Evolutionary conservation across 2,797 vertebrate genomes (phyloP).

Genomic region (Siniperca undulata): DNA sequence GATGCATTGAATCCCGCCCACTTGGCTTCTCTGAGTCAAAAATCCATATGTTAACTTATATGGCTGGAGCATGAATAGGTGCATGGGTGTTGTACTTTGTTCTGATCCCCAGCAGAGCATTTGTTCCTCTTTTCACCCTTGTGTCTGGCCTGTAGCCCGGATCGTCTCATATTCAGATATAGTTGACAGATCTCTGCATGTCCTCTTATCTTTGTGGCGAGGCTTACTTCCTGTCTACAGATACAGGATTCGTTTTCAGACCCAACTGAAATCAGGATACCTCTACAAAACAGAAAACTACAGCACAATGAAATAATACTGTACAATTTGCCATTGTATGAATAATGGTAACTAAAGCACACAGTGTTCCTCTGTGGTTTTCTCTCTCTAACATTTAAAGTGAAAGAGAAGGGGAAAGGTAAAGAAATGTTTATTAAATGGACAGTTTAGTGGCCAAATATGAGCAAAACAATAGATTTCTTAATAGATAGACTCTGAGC

Average conservation of each 20-base stretch:
- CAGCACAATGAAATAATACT: conserved; percentile 44
- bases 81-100: conserved; percentile 50
- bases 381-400: conserved; percentile 55
- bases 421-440: conserved; percentile 14
- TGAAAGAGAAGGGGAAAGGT: conserved; percentile 9
- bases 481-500: not conserved
- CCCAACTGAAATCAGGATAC: conserved; percentile 61
- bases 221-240: conserved; percentile 67
- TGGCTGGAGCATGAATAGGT: conserved; percentile 31
- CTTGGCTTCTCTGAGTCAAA: conserved; percentile 15
- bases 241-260: conserved; percentile 67
- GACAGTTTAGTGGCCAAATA: conserved; percentile 4
- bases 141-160: conserved; percentile 73
- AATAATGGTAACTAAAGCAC: conserved; percentile 57
- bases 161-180: conserved; percentile 76
- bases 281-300: conserved; percentile 59
- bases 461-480: conserved; percentile 18
- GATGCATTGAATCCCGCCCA: not conserved
- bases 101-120: conserved; percentile 51
- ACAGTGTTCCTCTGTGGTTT: conserved; percentile 64
- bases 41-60: conserved; percentile 54
- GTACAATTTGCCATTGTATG: conserved; percentile 58
- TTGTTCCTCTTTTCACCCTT: conserved; percentile 64
- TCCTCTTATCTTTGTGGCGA: conserved; percentile 68
- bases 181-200: conserved; percentile 64